These are phyloP conservation scores for Perdita meconis DNA, from an alignment of 2,888 invertebrate species.

Conservation along the genomic window DNA sequence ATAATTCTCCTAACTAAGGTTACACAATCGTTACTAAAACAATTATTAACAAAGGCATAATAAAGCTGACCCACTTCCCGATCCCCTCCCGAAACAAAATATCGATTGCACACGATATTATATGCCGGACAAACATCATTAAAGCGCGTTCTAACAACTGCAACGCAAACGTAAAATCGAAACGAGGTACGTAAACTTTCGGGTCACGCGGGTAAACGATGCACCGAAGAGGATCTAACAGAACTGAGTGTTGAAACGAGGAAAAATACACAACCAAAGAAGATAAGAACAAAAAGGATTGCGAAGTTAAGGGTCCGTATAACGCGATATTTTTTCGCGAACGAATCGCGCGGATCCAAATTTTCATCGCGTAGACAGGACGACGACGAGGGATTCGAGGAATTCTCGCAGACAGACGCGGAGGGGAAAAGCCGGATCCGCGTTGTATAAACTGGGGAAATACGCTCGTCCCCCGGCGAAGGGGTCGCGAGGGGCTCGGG, in stretches of 20 bases:
- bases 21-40: too few species aligned
- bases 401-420: not conserved
- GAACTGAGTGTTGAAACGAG: not conserved
- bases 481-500: not conserved
- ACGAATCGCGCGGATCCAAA: not conserved
- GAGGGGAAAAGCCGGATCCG: not conserved
- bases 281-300: not conserved
- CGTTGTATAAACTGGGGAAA: slow-evolving; percentile 4
- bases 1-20: too few species aligned
- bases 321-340: not conserved
- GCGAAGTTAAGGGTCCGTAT: not conserved
- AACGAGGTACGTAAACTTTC: too few species aligned
- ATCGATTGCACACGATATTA: too few species aligned
- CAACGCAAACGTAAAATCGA: too few species aligned
- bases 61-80: too few species aligned
- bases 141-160: too few species aligned
- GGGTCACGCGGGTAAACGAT: too few species aligned
- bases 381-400: not conserved
- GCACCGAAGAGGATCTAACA: too few species aligned
- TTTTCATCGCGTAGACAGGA: not conserved
- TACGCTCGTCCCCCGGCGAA: not conserved
- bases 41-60: too few species aligned
- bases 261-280: not conserved
- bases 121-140: too few species aligned
- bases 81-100: too few species aligned